Conservation (phyloP, 2,113 vertebrate genomes). For the Clinocottus analis region DNA sequence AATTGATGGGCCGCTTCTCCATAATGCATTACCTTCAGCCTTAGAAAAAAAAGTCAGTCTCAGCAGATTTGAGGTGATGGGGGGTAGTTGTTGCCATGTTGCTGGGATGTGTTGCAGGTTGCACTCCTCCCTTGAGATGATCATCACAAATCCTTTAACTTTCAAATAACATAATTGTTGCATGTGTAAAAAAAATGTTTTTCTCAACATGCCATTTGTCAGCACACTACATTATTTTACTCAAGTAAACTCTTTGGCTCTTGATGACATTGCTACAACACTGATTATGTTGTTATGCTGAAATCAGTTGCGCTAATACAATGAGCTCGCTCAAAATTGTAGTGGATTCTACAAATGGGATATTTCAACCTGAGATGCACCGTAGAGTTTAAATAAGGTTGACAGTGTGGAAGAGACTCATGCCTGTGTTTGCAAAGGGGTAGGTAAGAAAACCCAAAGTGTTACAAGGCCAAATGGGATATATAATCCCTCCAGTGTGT, state of each 20-base stretch:
- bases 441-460: neutral
- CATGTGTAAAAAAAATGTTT: conserved; percentile 4
- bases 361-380: neutral
- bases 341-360: neutral
- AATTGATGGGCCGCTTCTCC: conserved; percentile 71
- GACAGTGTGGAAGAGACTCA: neutral
- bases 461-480: neutral
- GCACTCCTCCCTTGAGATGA: conserved; percentile 8
- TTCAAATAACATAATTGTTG: conserved; percentile 8
- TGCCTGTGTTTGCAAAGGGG: neutral
- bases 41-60: conserved; percentile 41
- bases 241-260: neutral
- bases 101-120: conserved; percentile 4
- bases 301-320: neutral
- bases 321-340: neutral
- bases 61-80: conserved; percentile 59
- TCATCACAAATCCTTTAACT: conserved; percentile 7
- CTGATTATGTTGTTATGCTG: neutral
- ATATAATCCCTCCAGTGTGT: neutral
- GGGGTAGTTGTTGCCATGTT: conserved; percentile 23
- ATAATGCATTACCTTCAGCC: conserved; percentile 70
- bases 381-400: neutral
- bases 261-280: neutral
- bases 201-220: neutral
- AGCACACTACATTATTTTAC: neutral